Conservation (phyloP, 2,888 invertebrate species). For the Lasiommata megera region DNA sequence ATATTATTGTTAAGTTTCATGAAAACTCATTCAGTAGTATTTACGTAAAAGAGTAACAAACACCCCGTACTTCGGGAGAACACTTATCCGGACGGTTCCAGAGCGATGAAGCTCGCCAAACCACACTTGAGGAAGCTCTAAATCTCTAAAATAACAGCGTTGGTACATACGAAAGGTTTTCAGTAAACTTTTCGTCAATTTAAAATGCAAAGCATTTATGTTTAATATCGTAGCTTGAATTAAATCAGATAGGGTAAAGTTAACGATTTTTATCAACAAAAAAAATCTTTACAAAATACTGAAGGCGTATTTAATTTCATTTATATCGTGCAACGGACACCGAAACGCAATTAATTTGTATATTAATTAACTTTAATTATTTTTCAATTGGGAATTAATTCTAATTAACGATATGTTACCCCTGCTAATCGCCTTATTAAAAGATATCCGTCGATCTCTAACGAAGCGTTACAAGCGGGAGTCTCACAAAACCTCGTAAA, state of each 20-base stretch:
- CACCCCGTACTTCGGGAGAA: too few relatives aligned
- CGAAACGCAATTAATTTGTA: conserved; percentile 25
- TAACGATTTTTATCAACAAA: conserved; percentile 11
- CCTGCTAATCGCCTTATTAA: conserved; percentile 26
- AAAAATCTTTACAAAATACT: conserved; percentile 1
- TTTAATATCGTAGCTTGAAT: not conserved
- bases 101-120: too few relatives aligned
- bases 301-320: conserved; percentile 10
- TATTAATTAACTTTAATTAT: conserved; percentile 25
- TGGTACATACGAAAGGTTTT: too few relatives aligned
- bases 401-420: conserved; percentile 24
- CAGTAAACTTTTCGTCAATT: too few relatives aligned
- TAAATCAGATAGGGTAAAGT: not conserved
- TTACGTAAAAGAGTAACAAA: too few relatives aligned
- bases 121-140: too few relatives aligned
- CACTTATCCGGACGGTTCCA: too few relatives aligned
- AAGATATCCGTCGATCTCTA: conserved; percentile 23
- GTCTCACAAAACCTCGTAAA: conserved; percentile 14
- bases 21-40: too few relatives aligned
- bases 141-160: too few relatives aligned
- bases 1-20: too few relatives aligned
- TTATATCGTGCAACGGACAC: conserved; percentile 23
- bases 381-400: conserved; percentile 26
- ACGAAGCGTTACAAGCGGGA: conserved; percentile 3
- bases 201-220: conserved; percentile 1